A percentile compares a stretch with the other conserved stretches of the same genome.
These are phyloP conservation scores for Euura saliciscinereae DNA, from an alignment of 1,140 invertebrate species.

Conservation along the genomic window DNA sequence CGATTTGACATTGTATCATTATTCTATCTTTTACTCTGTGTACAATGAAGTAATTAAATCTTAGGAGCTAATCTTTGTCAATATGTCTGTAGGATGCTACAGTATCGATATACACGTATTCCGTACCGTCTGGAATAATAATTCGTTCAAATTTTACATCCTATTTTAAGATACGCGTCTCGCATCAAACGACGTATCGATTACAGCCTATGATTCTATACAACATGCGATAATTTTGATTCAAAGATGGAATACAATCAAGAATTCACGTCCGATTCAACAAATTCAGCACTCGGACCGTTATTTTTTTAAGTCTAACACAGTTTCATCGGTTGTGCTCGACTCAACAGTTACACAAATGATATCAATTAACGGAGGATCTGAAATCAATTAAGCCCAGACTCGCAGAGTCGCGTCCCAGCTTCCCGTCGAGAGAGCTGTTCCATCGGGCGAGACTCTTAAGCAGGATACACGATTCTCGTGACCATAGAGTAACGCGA, in stretches of 20 bases:
- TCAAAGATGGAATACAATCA: not conserved
- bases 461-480: slow-evolving; percentile 97
- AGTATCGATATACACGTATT: no score
- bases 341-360: not conserved
- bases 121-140: no score
- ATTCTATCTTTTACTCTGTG: not conserved
- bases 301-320: not conserved
- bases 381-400: slow-evolving; percentile 48
- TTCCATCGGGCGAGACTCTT: slow-evolving; percentile 96
- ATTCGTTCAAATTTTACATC: no score
- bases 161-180: no score
- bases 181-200: no score
- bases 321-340: not conserved
- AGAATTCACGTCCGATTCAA: not conserved
- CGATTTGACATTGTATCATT: not conserved
- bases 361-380: not conserved
- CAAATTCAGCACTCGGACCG: no score
- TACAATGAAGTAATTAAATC: not conserved
- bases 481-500: slow-evolving; percentile 94
- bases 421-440: slow-evolving; percentile 94
- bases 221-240: not conserved
- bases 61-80: not conserved
- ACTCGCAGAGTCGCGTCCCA: slow-evolving; percentile 98
- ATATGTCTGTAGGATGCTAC: not conserved
- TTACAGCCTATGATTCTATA: not conserved